A percentile compares a stretch with the other conserved stretches of the same genome.
Evolutionary conservation across 2,797 vertebrate species (phyloP).

Genomic region (Eulemur rubriventer): DNA sequence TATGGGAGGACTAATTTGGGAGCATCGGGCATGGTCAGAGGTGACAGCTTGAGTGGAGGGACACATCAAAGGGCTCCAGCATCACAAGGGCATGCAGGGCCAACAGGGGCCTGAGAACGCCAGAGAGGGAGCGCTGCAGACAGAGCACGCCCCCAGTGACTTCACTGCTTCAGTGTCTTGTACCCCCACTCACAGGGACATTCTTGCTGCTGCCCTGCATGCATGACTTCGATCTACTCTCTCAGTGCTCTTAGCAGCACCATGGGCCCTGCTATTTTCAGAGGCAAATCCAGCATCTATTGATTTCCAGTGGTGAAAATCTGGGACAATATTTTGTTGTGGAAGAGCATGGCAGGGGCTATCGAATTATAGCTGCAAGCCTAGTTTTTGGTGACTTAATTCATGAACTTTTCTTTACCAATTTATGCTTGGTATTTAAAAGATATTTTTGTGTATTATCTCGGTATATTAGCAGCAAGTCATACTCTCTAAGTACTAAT

Average conservation of each 20-base stretch:
- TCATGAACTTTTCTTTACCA: not conserved
- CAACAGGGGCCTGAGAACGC: not conserved
- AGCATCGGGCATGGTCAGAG: slow-evolving; percentile 26
- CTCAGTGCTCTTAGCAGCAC: not conserved
- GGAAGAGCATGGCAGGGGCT: not conserved
- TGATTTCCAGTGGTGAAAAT: not conserved
- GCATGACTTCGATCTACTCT: not conserved
- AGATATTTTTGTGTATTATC: not conserved
- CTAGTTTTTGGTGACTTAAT: not conserved
- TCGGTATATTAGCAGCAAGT: not conserved
- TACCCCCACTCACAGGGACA: not conserved
- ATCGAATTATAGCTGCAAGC: not conserved
- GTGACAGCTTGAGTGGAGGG: not conserved
- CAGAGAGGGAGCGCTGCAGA: not conserved
- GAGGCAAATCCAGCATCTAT: not conserved
- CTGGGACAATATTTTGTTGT: not conserved
- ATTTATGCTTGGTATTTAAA: not conserved
- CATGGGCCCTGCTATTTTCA: not conserved
- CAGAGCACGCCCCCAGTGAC: fast-evolving
- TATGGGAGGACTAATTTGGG: slow-evolving; percentile 44
- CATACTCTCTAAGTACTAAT: not conserved
- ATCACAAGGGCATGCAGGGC: not conserved
- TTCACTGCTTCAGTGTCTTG: not conserved
- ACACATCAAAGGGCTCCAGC: not conserved
- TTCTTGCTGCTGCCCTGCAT: not conserved